Evolutionary conservation across 2,797 vertebrate species (phyloP), one percentile per base, ranked within the genome.

Genomic region (Periophthalmus magnuspinnatus): DNA sequence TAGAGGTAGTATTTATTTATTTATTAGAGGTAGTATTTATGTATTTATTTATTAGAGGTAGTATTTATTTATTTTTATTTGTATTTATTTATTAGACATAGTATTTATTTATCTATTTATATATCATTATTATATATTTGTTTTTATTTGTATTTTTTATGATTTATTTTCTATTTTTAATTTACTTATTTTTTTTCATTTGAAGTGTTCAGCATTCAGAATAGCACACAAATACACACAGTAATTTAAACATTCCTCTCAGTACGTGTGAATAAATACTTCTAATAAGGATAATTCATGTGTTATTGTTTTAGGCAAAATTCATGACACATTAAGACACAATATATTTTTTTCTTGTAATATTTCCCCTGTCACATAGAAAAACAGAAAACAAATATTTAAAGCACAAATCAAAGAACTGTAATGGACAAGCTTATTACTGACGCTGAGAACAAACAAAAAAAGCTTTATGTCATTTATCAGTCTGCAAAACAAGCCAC

Each of bases 381-480:
- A 70, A 48, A 67, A 6, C 45, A 33, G 34, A 65, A 16, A 45
- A 59, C 33, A 71, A 50, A 28, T 11, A 47, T 54, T 47, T 47
- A 58, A 72, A 36, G 22, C 54, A 67, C 3, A 69, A 67, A 47
- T 73, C 16, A 64, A 66, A 77, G 11, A 41, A 36, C 41, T 56
- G 65, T 56, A 33, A 60, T 57, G 32, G 54, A 22, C 22, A 52
- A 38, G 8, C 11, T 32, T 14, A 62, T 61, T 45, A 65, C 21
- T 28, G 41, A 11, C 28, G 19, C 3, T 38, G 32, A 11, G n/a
- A 54, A 66, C 64, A 54, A 52, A 34, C 10, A 34, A 33, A 34
- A 52, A 55, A 66, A 28, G 16, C n/a, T 17, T 60, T 64, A 58
- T 75, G 34, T 41, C 68, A 74, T 75, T 54, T 34, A 50, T 52